phyloP scores from a whole-genome alignment of 2,888 invertebrate genomes.

The Pachydiplax longipennis region DNA sequence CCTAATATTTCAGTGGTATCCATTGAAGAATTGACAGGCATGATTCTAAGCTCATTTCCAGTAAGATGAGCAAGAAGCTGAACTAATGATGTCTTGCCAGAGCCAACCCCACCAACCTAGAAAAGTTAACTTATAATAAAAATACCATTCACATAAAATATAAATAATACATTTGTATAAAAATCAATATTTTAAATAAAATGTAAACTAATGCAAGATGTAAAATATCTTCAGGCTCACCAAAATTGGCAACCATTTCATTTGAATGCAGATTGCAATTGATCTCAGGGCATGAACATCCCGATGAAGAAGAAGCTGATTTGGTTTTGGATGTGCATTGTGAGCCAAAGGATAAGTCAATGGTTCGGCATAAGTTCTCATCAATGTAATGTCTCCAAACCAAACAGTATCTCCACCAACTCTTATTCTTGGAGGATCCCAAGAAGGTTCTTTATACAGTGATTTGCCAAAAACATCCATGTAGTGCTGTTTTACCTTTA shows the following conservation, averaged over 20 bases:
- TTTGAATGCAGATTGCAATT: slow-evolving; percentile 83
- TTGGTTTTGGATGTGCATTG: neutral
- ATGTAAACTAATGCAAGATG: neutral
- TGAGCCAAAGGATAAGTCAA: slow-evolving; percentile 23
- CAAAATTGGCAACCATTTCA: slow-evolving; percentile 92
- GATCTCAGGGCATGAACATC: slow-evolving; percentile 68
- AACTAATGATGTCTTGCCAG: slow-evolving; percentile 82
- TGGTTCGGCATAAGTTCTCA: slow-evolving; percentile 59
- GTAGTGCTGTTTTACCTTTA: slow-evolving; percentile 59
- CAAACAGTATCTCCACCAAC: slow-evolving; percentile 67
- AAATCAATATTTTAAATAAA: too few relatives aligned
- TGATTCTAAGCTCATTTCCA: slow-evolving; percentile 75
- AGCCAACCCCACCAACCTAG: slow-evolving; percentile 76
- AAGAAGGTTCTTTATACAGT: slow-evolving; percentile 62
- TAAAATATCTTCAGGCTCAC: slow-evolving; percentile 62
- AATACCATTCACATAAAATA: too few relatives aligned
- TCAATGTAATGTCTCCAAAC: slow-evolving; percentile 70
- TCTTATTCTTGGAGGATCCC: slow-evolving; percentile 66
- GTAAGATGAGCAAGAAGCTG: slow-evolving; percentile 77
- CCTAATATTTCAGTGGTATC: slow-evolving; percentile 95
- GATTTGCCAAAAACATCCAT: slow-evolving; percentile 60
- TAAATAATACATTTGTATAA: too few relatives aligned
- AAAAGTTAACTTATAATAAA: neutral
- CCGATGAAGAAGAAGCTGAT: slow-evolving; percentile 22
- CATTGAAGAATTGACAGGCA: slow-evolving; percentile 90